Percentiles rank a stretch among this genome's conserved stretches.
Conservation (phyloP, 2,888 invertebrate species). For the Thelaira solivaga region DNA sequence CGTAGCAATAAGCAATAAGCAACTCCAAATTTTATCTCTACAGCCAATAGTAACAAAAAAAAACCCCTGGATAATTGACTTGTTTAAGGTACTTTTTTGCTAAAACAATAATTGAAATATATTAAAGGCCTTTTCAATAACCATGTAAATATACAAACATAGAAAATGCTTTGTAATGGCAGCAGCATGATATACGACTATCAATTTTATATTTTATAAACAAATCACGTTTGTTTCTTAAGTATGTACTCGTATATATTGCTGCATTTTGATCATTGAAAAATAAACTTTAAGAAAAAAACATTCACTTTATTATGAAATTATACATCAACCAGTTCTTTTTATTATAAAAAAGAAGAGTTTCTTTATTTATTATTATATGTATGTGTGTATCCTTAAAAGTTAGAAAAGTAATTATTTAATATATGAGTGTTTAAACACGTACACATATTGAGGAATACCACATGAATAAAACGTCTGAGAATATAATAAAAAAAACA, state of each 20-base stretch:
- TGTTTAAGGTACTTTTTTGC: background rate
- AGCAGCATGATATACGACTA: background rate
- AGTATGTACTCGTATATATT: constrained; percentile 49
- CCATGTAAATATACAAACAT: background rate
- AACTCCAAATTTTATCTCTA: too few species aligned
- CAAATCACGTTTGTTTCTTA: constrained; percentile 45
- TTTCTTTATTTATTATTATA: constrained; percentile 15
- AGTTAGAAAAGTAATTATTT: constrained; percentile 46
- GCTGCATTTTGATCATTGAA: too few species aligned
- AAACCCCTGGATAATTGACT: constrained; percentile 11
- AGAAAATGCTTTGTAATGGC: background rate
- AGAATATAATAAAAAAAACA: background rate
- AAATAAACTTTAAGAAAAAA: too few species aligned
- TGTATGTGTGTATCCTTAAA: background rate
- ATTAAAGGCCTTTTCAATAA: background rate
- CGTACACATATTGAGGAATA: constrained; percentile 25
- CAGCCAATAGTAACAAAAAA: background rate
- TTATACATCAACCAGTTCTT: constrained; percentile 16
- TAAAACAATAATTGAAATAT: constrained; percentile 24
- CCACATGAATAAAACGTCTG: background rate
- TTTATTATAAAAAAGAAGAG: constrained; percentile 36
- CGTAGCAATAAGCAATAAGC: too few species aligned
- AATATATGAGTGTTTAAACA: constrained; percentile 48
- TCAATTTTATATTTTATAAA: constrained; percentile 25
- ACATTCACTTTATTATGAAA: constrained; percentile 30